Percentiles rank a stretch among this genome's conserved stretches.
These are phyloP conservation scores for Danaus chrysippus DNA, from an alignment of 2,888 invertebrate species.

Conservation along the genomic window DNA sequence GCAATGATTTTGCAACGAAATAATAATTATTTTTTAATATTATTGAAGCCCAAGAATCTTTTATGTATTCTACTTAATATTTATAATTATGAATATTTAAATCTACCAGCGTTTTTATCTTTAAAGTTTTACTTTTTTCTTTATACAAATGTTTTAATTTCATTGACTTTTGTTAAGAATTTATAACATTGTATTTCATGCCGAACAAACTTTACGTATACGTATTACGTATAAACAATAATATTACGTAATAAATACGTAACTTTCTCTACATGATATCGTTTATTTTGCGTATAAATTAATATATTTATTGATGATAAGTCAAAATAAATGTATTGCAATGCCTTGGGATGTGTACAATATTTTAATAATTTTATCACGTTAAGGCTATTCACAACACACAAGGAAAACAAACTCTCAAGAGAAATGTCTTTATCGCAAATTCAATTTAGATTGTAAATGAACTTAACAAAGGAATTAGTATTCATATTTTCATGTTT, in stretches of 20 bases:
- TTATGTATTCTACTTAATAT: too few species aligned
- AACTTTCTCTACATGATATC: conserved; percentile 17
- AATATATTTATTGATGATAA: too few species aligned
- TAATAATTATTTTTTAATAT: not conserved
- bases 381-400: conserved; percentile 14
- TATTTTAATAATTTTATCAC: conserved; percentile 17
- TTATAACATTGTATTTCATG: not conserved
- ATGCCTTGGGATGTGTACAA: not conserved
- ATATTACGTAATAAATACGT: conserved; percentile 12
- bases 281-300: too few species aligned
- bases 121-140: not conserved
- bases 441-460: not conserved
- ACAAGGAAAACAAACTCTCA: conserved; percentile 13
- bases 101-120: too few species aligned
- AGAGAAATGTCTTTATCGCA: conserved; percentile 1
- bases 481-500: too few species aligned
- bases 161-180: not conserved
- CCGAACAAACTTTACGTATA: not conserved
- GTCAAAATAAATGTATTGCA: too few species aligned
- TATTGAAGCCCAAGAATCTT: not conserved
- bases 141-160: not conserved
- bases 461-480: not conserved
- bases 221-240: not conserved
- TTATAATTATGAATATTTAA: too few species aligned
- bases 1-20: too few species aligned